Evolutionary conservation across 2,888 invertebrate genomes (phyloP).

Genomic region (Idaea dimidiata): DNA sequence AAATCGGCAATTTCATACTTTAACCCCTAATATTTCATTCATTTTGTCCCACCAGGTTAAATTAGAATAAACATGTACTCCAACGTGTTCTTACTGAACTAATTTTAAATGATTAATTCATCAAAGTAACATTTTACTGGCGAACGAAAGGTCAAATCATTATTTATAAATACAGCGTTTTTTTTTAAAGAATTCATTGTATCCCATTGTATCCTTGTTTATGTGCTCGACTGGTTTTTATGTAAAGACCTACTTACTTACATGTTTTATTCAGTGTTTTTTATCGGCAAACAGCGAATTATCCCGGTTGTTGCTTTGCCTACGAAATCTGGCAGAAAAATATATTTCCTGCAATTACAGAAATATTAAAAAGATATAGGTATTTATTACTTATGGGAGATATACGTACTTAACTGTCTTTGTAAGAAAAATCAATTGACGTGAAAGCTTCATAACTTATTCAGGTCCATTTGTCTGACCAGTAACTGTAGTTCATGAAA

Average conservation of each 20-base stretch:
- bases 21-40: background rate
- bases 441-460: background rate
- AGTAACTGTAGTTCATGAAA: background rate
- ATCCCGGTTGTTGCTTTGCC: background rate
- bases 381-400: background rate
- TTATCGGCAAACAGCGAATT: background rate
- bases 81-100: background rate
- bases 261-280: conserved; percentile 5
- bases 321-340: background rate
- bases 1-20: too few relatives aligned
- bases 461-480: conserved; percentile 1
- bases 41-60: background rate
- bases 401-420: background rate
- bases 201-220: background rate
- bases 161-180: background rate
- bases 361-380: background rate
- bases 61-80: background rate
- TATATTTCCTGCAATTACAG: background rate
- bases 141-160: background rate
- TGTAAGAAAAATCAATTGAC: background rate
- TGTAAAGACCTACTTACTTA: background rate
- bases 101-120: background rate
- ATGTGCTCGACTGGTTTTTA: conserved; percentile 1
- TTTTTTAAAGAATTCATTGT: background rate
- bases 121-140: background rate